Evolutionary conservation across 2,113 vertebrate genomes (phyloP).

Genomic region (Hypomesus transpacificus): DNA sequence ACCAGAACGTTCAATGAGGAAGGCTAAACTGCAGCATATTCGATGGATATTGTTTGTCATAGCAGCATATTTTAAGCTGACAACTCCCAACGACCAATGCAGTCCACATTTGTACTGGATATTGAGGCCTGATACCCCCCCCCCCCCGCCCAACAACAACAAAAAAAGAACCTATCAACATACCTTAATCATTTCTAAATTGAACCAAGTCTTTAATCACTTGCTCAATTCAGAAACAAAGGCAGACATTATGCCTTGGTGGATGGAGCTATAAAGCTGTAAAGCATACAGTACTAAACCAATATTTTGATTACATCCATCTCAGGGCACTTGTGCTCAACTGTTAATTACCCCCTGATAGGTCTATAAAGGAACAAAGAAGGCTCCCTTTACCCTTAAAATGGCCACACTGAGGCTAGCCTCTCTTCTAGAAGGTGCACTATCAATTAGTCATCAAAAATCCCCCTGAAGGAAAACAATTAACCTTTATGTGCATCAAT

Average conservation of each 20-base stretch:
- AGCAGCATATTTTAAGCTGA: too few species aligned
- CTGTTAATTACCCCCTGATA: constrained; percentile 47
- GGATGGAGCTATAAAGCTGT: constrained; percentile 38
- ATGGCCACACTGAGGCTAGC: constrained; percentile 30
- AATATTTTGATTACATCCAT: constrained; percentile 35
- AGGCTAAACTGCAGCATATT: too few species aligned
- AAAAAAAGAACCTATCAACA: too few species aligned
- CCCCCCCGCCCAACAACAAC: too few species aligned
- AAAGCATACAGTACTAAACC: constrained; percentile 26
- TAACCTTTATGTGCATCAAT: constrained; percentile 70
- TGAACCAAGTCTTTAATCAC: too few species aligned
- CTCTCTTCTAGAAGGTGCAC: constrained; percentile 13
- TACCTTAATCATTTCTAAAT: too few species aligned
- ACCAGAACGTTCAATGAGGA: too few species aligned
- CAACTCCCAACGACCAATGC: too few species aligned
- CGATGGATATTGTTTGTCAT: too few species aligned
- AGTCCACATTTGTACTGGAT: too few species aligned
- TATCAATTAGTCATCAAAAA: constrained; percentile 66
- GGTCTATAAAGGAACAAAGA: constrained; percentile 41
- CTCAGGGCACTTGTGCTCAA: constrained; percentile 31
- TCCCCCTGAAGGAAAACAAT: constrained; percentile 45
- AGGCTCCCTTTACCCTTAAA: constrained; percentile 36
- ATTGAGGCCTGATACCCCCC: too few species aligned
- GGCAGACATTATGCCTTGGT: not conserved
- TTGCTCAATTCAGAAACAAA: too few species aligned